Conservation (phyloP, 2,797 vertebrate genomes). For the Acrossocheilus wenchowensis region DNA sequence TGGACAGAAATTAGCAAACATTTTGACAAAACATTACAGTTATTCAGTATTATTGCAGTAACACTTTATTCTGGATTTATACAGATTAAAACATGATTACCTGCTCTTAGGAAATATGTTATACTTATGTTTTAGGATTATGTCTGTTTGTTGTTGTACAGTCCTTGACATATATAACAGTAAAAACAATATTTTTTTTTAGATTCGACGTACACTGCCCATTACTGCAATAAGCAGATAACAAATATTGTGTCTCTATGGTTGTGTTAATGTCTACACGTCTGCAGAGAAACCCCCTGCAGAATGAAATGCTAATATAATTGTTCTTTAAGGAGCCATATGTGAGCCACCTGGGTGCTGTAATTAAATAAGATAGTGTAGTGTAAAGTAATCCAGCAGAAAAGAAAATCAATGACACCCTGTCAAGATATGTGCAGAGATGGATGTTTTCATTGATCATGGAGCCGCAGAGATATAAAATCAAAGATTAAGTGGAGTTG, state of each 20-base stretch:
- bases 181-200: background rate
- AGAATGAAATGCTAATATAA: background rate
- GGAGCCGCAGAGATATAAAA: background rate
- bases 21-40: background rate
- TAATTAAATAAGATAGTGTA: background rate
- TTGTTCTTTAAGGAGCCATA: background rate
- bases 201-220: background rate
- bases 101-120: background rate
- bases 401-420: background rate
- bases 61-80: background rate
- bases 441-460: background rate
- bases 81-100: background rate
- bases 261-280: background rate
- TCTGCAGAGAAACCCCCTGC: background rate
- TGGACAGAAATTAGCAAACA: background rate
- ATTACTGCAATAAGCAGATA: background rate
- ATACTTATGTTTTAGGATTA: background rate
- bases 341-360: background rate
- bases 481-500: background rate
- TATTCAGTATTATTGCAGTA: background rate
- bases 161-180: background rate
- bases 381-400: background rate
- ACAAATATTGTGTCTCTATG: background rate
- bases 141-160: background rate
- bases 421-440: background rate